Percentiles rank a stretch among this genome's conserved stretches.
Conservation (phyloP, 2,797 vertebrate genomes). For the Crenuchus spilurus region DNA sequence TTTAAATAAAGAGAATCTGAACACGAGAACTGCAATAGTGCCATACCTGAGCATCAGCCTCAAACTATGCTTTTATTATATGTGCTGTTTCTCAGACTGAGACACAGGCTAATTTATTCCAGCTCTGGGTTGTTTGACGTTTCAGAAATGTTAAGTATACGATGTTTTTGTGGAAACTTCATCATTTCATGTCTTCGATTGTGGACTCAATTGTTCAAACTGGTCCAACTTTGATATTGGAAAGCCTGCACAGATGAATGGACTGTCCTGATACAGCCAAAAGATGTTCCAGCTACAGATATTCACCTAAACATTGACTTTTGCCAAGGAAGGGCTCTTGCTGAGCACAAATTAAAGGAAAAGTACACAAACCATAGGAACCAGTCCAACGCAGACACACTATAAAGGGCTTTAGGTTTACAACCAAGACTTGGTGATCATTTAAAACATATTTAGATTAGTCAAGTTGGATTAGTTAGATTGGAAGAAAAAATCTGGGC, state of each 20-base stretch:
- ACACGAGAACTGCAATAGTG: no score
- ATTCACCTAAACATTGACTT: neutral
- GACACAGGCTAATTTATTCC: neutral
- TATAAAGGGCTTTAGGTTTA: neutral
- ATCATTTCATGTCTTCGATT: no score
- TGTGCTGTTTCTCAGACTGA: neutral
- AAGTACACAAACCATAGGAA: neutral
- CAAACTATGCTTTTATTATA: neutral
- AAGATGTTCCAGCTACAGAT: conserved; percentile 1
- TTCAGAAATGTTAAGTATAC: no score
- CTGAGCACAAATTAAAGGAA: neutral
- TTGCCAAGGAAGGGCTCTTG: neutral
- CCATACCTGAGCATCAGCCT: neutral
- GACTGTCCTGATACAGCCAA: neutral
- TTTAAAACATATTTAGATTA: neutral
- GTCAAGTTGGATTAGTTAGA: no score
- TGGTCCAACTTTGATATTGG: neutral
- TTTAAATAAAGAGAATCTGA: neutral
- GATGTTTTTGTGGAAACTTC: no score
- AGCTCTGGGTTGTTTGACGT: neutral
- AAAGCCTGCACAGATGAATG: neutral
- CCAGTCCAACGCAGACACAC: neutral
- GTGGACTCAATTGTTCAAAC: neutral
- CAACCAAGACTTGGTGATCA: neutral
- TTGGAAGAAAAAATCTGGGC: no score